Evolutionary conservation across 1,140 invertebrate species (phyloP), one percentile per base, ranked within the genome.

Genomic region (Euschistus heros): DNA sequence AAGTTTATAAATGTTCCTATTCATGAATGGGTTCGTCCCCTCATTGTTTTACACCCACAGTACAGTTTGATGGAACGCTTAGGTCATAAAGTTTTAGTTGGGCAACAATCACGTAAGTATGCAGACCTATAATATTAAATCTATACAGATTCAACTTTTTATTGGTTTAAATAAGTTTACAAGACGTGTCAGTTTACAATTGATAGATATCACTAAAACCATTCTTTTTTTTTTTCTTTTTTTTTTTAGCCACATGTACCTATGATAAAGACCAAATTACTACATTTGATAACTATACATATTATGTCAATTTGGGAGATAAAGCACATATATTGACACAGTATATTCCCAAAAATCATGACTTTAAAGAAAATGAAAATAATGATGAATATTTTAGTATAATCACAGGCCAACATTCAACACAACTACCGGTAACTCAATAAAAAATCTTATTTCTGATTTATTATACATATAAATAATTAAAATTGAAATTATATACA

Each of bases 51-150:
- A 14, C 80, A 82, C 70, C 74, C 75, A 46, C 75, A 76, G 0
- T 74, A 77, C 63, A 69, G 69, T 22, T 24, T 73, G 15, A 7
- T 67, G 20, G 73, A 78, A 60, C 74, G 77, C 24, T 26, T 81
- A 14, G 24, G 67, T 14, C 76, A 78, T 66, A 67, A 75, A 37
- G 72, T 72, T 62, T 72, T 71, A 30, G 67, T 67, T 33, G 64
- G 74, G 22, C 66, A 79, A 62, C 75, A 73, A 60, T 70, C 72
- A 68, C 78, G 79, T 80, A 75, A 79, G 78, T 78, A 13, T 37
- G 13, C 33, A 37, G 13, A 37, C 33, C 1, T 10, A 37, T 37
- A 37, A 37, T 37, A 37, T 37, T 10, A 13, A 37, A 10, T 37
- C 5, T 37, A 37, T 37, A 37, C 3, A 37, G 13, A 37, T 37